phyloP scores from a whole-genome alignment of 2,113 vertebrate species.

The Anolis sagrei region DNA sequence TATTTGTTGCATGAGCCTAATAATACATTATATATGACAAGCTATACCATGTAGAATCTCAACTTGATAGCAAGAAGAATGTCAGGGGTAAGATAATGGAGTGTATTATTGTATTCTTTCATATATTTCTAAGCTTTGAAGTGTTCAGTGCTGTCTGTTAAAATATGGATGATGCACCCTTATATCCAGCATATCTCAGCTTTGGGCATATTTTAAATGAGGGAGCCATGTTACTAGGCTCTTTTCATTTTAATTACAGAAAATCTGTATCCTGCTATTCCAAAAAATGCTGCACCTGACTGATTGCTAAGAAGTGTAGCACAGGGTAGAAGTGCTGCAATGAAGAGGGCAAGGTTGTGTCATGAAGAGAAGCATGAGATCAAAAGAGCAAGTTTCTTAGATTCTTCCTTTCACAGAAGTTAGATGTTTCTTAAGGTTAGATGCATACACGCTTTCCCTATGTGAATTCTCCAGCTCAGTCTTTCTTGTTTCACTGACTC shows the following conservation, averaged over 20 bases:
- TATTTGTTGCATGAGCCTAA: slow-evolving; percentile 12
- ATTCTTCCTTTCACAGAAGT: slow-evolving; percentile 39
- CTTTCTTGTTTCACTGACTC: slow-evolving; percentile 20
- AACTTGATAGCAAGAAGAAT: slow-evolving; percentile 39
- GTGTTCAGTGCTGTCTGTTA: slow-evolving; percentile 48
- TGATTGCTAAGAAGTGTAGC: slow-evolving; percentile 44
- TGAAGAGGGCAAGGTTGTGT: slow-evolving; percentile 31
- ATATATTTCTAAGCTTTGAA: slow-evolving; percentile 48
- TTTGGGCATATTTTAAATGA: slow-evolving; percentile 58
- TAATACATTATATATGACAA: slow-evolving; percentile 28
- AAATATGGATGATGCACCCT: slow-evolving; percentile 44
- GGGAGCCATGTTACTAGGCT: slow-evolving; percentile 39
- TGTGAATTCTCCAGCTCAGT: not conserved
- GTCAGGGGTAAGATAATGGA: slow-evolving; percentile 47
- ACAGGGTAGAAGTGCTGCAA: slow-evolving; percentile 22
- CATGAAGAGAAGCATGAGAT: slow-evolving; percentile 20
- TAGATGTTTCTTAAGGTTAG: slow-evolving; percentile 17
- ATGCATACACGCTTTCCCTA: not conserved
- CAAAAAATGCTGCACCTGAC: slow-evolving; percentile 42
- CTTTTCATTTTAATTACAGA: slow-evolving; percentile 49
- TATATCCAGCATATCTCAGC: slow-evolving; percentile 41
- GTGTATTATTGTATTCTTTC: slow-evolving; percentile 50
- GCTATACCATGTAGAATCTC: slow-evolving; percentile 31
- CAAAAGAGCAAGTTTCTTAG: slow-evolving; percentile 46
- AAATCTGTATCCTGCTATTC: slow-evolving; percentile 45